Evolutionary conservation across 2,113 vertebrate genomes (phyloP), one percentile per base, ranked within the genome.

Genomic region (Microtus richardsoni): DNA sequence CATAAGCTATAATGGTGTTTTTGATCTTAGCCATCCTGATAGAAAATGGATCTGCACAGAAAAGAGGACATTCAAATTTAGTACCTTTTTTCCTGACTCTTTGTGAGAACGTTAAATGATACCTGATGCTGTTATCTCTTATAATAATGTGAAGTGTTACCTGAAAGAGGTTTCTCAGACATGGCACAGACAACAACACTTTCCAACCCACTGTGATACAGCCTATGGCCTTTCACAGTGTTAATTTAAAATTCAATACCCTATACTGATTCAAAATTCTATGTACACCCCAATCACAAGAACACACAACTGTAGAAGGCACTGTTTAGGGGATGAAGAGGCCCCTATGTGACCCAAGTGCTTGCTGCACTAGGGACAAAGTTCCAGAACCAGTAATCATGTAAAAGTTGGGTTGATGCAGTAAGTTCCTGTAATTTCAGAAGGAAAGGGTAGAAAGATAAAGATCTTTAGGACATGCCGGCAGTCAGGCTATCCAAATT

Each of bases 1-100:
- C 54, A 21, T 58, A 58, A 58, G 54, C 54, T 21, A 58, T 58
- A 19, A 58, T 58, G 54, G 54, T 58, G 54, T 19, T 21, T 58
- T 21, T 58, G 5, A 58, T 58, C 54, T 58, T 58, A 58, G 54
- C 54, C 54, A 58, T 58, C 21, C 54, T 58, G 54, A 58, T 5
- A 44, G 22, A 6, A 2, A 77, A 88, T 82, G 3, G 94, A 90
- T n/a, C 7, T 68, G 5, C 2, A 39, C 49, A 88, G 1, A 44
- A 94, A 26, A 85, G 52, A 66, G 66, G 1, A 88, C 90, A 91
- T 80, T 96, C 7, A 94, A 92, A 85, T 75, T 62, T 39, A 92
- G 41, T 54, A 93, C 62, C 62, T 30, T 22, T 84, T 17, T 90
- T 91, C 82, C 8, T 88, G 73, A 75, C 5, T 41, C 14, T 3